Evolutionary conservation across 2,797 vertebrate genomes (phyloP), one percentile per base, ranked within the genome.

Genomic region (Paguma larvata): DNA sequence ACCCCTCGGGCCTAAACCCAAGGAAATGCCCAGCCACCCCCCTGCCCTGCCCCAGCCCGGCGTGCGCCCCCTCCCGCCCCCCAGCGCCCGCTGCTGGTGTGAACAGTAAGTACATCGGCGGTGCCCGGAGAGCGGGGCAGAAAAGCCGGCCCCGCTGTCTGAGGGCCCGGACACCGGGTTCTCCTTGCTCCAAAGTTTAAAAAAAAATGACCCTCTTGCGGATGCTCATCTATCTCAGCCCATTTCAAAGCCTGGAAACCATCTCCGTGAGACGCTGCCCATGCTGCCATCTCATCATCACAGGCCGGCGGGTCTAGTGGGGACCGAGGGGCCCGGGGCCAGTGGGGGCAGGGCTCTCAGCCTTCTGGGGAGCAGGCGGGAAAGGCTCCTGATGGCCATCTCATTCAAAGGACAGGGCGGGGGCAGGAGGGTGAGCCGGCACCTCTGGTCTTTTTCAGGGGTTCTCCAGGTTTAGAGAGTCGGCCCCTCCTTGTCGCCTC

Each of bases 81-180:
- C 9, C 5, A 93, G 98, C 96, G 94, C 97, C 4, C 96, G 91
- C 97, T 98, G 98, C 98, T 98, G 98, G 98, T 98, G 88, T 96
- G 97, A 98, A 98, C 98, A 98, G 99, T 99, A 99, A 99, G 99
- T 99, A 99, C 98, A 23, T 92, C n/a, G 85, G 97, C 73, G 63
- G 97, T 98, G 97, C 98, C 98, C 96, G 96, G 98, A 92, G 98
- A 88, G 78, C 41, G 53, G 72, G 94, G 62, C 86, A 11, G 83
- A 13, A 63, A 53, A 98, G 98, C 88, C 97, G 96, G 70, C 95
- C 96, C 97, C 94, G 97, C 98, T 95, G 89, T 96, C 98, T 91
- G 94, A 92, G 97, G 97, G 98, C 96, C 98, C 95, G 75, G 96
- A 91, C 72, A 59, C 85, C 27, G 85, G 97, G 94, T 84, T 95